Percentiles rank a stretch among this genome's conserved stretches.
phyloP scores from a whole-genome alignment of 2,888 invertebrate genomes.

The Colostygia pectinataria region DNA sequence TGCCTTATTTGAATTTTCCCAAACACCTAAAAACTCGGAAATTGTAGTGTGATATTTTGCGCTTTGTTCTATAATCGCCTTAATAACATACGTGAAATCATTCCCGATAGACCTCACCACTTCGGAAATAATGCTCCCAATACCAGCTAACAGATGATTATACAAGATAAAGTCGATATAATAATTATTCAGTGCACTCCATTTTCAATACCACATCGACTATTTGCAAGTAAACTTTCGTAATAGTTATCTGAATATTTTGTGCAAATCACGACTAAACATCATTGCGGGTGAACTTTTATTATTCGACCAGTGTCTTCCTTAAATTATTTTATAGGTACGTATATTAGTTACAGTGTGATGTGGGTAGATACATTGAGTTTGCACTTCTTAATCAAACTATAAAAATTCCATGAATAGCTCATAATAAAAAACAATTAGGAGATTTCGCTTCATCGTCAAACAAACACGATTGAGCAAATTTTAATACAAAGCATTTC shows the following conservation, averaged over 20 bases:
- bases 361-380: constrained; percentile 27
- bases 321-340: constrained; percentile 56
- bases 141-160: constrained; percentile 76
- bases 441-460: constrained; percentile 52
- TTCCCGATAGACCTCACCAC: constrained; percentile 82
- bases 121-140: constrained; percentile 83
- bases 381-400: constrained; percentile 38
- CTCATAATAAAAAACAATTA: constrained; percentile 44
- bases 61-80: too few relatives aligned
- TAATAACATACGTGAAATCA: constrained; percentile 69
- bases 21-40: too few relatives aligned
- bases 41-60: too few relatives aligned
- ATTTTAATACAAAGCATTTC: constrained; percentile 69
- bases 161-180: constrained; percentile 58
- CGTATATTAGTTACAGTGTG: constrained; percentile 49
- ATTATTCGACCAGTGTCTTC: constrained; percentile 41
- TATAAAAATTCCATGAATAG: constrained; percentile 35
- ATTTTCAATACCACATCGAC: constrained; percentile 39
- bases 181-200: constrained; percentile 52
- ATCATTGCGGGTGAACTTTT: constrained; percentile 26
- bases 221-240: constrained; percentile 43
- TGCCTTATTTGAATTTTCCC: too few relatives aligned
- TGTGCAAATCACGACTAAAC: constrained; percentile 55
- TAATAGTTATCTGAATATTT: constrained; percentile 43
- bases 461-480: constrained; percentile 74